Percentiles rank a stretch among this genome's conserved stretches.
These are phyloP conservation scores for Seriola dumerili DNA, from an alignment of 2,113 vertebrate genomes.

Conservation along the genomic window DNA sequence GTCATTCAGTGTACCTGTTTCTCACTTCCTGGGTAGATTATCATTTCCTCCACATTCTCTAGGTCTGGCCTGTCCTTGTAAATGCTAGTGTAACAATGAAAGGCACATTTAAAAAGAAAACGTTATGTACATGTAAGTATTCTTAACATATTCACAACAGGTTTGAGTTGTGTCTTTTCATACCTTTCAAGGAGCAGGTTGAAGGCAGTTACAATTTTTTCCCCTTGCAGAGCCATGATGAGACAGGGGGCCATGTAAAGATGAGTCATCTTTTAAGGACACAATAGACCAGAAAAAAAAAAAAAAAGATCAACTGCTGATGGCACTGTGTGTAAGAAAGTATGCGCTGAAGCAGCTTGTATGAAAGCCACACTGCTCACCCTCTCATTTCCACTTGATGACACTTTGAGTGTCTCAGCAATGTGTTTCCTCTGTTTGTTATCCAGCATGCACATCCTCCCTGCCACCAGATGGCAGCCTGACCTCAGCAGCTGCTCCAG, in stretches of 20 bases:
- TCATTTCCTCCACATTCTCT: conserved; percentile 49
- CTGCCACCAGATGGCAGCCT: conserved; percentile 81
- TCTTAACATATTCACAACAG: not conserved
- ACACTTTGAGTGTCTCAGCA: conserved; percentile 50
- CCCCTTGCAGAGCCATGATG: conserved; percentile 77
- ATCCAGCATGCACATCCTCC: conserved; percentile 70
- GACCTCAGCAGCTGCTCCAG: conserved; percentile 71
- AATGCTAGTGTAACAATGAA: conserved; percentile 51
- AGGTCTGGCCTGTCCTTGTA: conserved; percentile 61
- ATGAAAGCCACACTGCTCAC: conserved; percentile 19
- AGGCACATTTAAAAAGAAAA: not conserved
- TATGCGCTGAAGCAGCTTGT: not conserved
- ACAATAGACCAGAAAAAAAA: not conserved
- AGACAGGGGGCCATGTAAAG: conserved; percentile 71
- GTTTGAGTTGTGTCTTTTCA: not conserved
- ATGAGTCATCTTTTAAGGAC: conserved; percentile 57
- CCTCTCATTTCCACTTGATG: conserved; percentile 55
- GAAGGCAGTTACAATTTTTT: conserved; percentile 69
- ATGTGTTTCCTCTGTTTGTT: conserved; percentile 60
- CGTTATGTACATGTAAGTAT: not conserved
- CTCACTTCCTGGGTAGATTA: conserved; percentile 77
- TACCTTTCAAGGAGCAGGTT: conserved; percentile 79
- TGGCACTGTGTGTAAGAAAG: not conserved
- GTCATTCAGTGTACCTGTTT: conserved; percentile 70
- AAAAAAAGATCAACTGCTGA: not conserved